phyloP scores from a whole-genome alignment of 2,797 vertebrate species.

The Sebastes diaconus region DNA sequence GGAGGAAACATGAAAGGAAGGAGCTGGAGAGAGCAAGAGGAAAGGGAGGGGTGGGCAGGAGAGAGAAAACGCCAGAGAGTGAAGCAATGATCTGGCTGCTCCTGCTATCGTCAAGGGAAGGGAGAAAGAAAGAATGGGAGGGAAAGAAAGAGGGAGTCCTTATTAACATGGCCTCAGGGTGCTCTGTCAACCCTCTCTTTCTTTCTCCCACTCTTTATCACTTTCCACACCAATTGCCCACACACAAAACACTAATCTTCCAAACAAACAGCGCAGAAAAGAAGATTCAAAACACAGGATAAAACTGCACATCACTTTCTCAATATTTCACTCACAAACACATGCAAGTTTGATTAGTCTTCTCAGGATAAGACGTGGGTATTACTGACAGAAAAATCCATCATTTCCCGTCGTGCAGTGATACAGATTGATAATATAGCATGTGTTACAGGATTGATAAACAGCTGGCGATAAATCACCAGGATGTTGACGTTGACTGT shows the following conservation, averaged over 20 bases:
- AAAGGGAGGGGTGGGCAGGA: slow-evolving; percentile 40
- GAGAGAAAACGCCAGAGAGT: slow-evolving; percentile 48
- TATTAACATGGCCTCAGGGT: slow-evolving; percentile 57
- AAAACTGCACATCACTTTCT: not conserved
- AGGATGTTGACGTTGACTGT: not conserved
- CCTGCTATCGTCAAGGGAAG: slow-evolving; percentile 59
- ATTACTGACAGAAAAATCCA: not conserved
- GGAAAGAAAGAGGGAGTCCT: slow-evolving; percentile 34
- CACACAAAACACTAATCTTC: slow-evolving; percentile 41
- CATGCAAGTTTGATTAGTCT: not conserved
- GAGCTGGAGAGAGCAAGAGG: slow-evolving; percentile 33
- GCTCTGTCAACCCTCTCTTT: slow-evolving; percentile 55
- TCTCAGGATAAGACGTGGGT: not conserved
- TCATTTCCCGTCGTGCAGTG: not conserved
- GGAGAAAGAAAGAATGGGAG: slow-evolving; percentile 38
- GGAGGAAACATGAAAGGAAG: slow-evolving; percentile 61
- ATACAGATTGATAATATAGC: slow-evolving; percentile 6
- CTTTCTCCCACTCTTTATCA: slow-evolving; percentile 57
- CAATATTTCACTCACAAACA: not conserved
- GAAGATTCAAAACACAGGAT: slow-evolving; percentile 13
- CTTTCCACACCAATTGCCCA: slow-evolving; percentile 46
- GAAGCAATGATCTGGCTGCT: slow-evolving; percentile 73
- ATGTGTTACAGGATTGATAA: slow-evolving; percentile 20
- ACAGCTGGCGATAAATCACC: slow-evolving; percentile 27
- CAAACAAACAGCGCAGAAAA: slow-evolving; percentile 22